These are phyloP conservation scores for Cephus spinipes DNA, from an alignment of 2,888 invertebrate species.

Conservation along the genomic window DNA sequence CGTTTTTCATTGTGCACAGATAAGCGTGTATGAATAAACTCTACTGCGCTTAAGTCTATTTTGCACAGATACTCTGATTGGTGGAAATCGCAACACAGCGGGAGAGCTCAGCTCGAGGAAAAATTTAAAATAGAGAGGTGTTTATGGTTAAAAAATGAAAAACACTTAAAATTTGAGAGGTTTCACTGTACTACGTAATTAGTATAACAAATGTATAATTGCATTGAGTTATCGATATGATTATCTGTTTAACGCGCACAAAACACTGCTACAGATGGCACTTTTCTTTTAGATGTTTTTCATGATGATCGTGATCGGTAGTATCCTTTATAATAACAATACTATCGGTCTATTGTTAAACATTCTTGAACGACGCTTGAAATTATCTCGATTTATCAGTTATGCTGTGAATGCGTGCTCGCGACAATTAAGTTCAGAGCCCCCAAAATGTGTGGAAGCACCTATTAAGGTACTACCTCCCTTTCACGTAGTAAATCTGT, in stretches of 20 bases:
- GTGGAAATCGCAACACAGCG: no score
- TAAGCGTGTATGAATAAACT: no score
- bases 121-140: no score
- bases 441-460: conserved; percentile 52
- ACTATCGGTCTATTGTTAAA: conserved; percentile 56
- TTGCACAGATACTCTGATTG: no score
- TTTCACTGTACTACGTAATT: no score
- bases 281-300: conserved; percentile 59
- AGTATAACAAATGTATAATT: no score
- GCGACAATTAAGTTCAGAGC: conserved; percentile 44
- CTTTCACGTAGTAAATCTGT: not conserved
- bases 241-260: not conserved
- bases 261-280: not conserved
- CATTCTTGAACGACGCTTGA: conserved; percentile 49
- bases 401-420: conserved; percentile 42
- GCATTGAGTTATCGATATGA: no score
- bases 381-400: conserved; percentile 50
- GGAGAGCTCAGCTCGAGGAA: no score
- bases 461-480: conserved; percentile 57
- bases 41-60: no score
- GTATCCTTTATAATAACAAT: conserved; percentile 59
- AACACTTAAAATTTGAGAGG: no score
- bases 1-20: no score
- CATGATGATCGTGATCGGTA: conserved; percentile 58
- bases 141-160: no score